Evolutionary conservation across 2,113 vertebrate genomes (phyloP).

Genomic region (Isichthys henryi): DNA sequence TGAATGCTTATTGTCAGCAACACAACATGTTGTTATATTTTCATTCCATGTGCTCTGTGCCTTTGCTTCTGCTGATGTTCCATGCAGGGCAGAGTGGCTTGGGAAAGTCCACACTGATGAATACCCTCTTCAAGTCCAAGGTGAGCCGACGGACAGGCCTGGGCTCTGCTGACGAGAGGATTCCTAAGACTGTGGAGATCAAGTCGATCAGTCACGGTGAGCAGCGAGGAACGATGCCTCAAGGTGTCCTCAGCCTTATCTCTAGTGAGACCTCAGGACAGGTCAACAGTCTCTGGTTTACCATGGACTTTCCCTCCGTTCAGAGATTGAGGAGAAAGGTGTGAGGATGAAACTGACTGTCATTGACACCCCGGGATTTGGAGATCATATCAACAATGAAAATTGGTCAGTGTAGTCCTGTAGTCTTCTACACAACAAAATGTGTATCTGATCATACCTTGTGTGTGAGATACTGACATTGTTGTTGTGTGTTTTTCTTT

Average conservation of each 20-base stretch:
- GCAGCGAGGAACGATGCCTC: background rate
- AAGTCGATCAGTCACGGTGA: conserved; percentile 93
- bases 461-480: background rate
- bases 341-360: conserved; percentile 97
- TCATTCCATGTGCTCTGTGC: background rate
- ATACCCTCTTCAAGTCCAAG: conserved; percentile 97
- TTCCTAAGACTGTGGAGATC: conserved; percentile 96
- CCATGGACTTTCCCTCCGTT: conserved; percentile 12
- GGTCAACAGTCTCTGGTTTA: background rate
- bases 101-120: conserved; percentile 96
- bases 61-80: background rate
- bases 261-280: background rate
- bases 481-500: background rate
- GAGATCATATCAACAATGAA: conserved; percentile 97
- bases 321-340: conserved; percentile 95
- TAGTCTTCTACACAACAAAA: background rate
- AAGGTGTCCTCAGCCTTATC: no score
- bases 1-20: background rate
- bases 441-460: background rate
- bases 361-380: conserved; percentile 94
- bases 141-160: conserved; percentile 90
- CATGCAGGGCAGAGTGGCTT: conserved; percentile 85
- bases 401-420: conserved; percentile 72
- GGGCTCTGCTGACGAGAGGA: conserved; percentile 79
- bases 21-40: background rate